Base-by-base conservation (phyloP, 2,888 invertebrate species). In the Callyntrura sp. region DNA sequence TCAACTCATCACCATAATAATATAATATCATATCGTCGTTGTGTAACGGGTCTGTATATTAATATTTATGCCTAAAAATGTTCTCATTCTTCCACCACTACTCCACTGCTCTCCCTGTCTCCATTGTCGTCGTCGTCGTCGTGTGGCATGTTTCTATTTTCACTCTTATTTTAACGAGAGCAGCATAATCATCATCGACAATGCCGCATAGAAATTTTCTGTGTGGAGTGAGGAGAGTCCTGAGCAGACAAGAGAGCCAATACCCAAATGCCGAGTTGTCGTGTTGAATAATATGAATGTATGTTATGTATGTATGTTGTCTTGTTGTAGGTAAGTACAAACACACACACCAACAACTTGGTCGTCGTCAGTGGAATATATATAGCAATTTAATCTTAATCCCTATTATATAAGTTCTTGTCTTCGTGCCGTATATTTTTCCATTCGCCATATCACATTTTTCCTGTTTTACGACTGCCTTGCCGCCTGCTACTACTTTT, bases 21-120 rank as follows among this genome's bases (percentile, higher is more conserved):
- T 1, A 23, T 76, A 12, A 45, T 70, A 35, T 17, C 3, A 23
- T 76, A 12, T 48, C 23, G 12, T 48, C 9, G 78, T 78, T 55
- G 78, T 78, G 78, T 55, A 76, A 76, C 76, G 35, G 0, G 45
- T 70, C 5, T 70, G 17, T 28, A 5, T 65, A 65, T n/a, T 35
- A n/a, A n/a, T 1, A 68, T 14, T 35, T 20, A 76, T 55, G 78
- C 78, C 78, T 78, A 78, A 78, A 78, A 78, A 51, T 78, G 78
- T 55, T 78, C 55, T 55, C 55, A 55, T 78, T 78, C 78, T 78
- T 78, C 11, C 17, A 28, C 65, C 35, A 28, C 28, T 5, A 17
- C 51, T 51, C 28, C 17, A 17, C 51, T 51, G 14, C 23, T n/a
- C 62, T 23, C 62, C 9, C 12, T 25, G 20, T 20, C 11, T 5